A percentile compares a stretch with the other conserved stretches of the same genome.
Conservation (phyloP, 2,113 vertebrate species). For the Zosterops borbonicus region DNA sequence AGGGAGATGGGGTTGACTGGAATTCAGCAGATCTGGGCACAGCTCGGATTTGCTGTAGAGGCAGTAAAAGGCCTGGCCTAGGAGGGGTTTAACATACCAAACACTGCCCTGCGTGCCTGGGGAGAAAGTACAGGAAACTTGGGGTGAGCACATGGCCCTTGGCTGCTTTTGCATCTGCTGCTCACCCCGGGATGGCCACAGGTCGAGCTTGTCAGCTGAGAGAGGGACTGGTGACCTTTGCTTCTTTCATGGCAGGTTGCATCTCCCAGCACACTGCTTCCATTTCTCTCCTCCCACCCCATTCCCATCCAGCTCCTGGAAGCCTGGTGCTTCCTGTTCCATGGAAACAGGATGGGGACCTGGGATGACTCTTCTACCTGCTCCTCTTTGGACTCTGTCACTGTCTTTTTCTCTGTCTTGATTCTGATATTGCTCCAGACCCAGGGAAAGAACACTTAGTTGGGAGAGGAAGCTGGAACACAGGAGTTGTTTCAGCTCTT, state of each 20-base stretch:
- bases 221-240: not conserved
- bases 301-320: not conserved
- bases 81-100: not conserved
- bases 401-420: constrained; percentile 18
- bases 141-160: not conserved
- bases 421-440: constrained; percentile 48
- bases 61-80: not conserved
- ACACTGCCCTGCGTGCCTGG: not conserved
- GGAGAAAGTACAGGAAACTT: not conserved
- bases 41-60: not conserved
- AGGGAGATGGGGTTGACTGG: not conserved
- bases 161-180: not conserved
- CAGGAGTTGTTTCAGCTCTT: not conserved
- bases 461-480: constrained; percentile 18
- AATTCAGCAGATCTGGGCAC: not conserved
- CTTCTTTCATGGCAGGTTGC: not conserved
- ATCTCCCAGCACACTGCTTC: not conserved
- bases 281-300: not conserved
- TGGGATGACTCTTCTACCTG: not conserved
- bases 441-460: constrained; percentile 54
- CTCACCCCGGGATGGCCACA: not conserved
- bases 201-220: not conserved
- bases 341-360: not conserved
- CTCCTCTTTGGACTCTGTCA: not conserved
- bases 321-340: not conserved